Conservation (phyloP, 1,140 invertebrate species). For the Bradynema listronoti region DNA sequence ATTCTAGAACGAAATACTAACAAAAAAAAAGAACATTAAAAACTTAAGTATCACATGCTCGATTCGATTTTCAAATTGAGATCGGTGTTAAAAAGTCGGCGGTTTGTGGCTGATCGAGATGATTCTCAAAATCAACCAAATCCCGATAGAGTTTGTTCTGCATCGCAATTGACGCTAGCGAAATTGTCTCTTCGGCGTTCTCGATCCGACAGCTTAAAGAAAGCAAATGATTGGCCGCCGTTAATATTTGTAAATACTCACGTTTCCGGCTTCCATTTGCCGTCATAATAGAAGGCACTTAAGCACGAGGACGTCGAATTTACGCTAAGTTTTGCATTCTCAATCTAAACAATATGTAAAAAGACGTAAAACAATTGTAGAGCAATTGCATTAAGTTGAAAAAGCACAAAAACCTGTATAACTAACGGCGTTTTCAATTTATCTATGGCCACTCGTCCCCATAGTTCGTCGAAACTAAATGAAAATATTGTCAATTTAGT, state of each 20-base stretch:
- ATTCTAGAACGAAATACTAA: no score
- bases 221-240: no score
- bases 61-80: conserved; percentile 28
- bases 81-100: conserved; percentile 29
- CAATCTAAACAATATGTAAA: conserved; percentile 14
- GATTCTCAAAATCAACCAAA: conserved; percentile 34
- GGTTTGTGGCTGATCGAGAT: conserved; percentile 24
- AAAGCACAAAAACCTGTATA: conserved; percentile 15
- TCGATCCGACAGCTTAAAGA: no score
- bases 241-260: no score
- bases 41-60: conserved; percentile 21
- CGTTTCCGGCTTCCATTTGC: conserved; percentile 19
- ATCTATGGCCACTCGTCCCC: conserved; percentile 17
- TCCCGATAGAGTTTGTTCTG: conserved; percentile 36
- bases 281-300: conserved; percentile 17
- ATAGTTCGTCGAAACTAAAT: conserved; percentile 32
- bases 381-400: not conserved
- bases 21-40: no score
- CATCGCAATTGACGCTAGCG: conserved; percentile 17
- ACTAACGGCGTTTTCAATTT: conserved; percentile 20
- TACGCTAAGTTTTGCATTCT: conserved; percentile 29
- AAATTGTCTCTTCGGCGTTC: conserved; percentile 23
- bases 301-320: conserved; percentile 29
- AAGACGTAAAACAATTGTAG: not conserved
- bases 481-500: no score